phyloP scores from a whole-genome alignment of 2,888 invertebrate genomes.

The Leptinotarsa rubiginosa region DNA sequence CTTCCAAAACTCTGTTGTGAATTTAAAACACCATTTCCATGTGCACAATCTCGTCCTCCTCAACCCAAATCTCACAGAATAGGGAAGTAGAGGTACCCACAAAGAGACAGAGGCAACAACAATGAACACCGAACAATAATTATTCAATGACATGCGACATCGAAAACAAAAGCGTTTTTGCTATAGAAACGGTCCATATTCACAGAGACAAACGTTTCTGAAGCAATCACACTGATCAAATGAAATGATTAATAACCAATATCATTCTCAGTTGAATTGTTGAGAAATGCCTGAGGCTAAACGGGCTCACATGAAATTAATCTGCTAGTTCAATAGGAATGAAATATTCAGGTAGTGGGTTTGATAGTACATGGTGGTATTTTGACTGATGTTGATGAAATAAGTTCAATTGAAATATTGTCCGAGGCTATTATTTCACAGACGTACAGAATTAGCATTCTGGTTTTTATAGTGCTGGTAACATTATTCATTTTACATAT shows the following conservation, averaged over 20 bases:
- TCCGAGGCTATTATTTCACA: too few species aligned
- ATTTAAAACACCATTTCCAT: background rate
- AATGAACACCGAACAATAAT: constrained; percentile 66
- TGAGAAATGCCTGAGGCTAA: background rate
- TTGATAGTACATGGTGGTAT: too few species aligned
- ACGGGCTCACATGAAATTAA: background rate
- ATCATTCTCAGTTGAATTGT: background rate
- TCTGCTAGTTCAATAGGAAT: background rate
- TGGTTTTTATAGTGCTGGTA: too few species aligned
- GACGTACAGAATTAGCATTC: too few species aligned
- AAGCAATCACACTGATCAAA: constrained; percentile 9
- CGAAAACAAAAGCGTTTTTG: constrained; percentile 50
- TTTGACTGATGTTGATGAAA: too few species aligned
- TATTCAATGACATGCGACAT: constrained; percentile 64
- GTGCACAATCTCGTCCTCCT: background rate
- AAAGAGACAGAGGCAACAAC: constrained; percentile 63
- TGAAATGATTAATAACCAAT: background rate
- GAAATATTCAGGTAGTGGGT: background rate
- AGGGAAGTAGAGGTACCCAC: constrained; percentile 55
- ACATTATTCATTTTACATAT: too few species aligned
- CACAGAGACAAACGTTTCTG: constrained; percentile 1
- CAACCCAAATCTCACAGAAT: constrained; percentile 19
- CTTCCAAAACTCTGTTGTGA: background rate
- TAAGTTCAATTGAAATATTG: too few species aligned
- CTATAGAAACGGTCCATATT: constrained; percentile 45